phyloP scores from a whole-genome alignment of 2,888 invertebrate species.

The Bombylius discolor region DNA sequence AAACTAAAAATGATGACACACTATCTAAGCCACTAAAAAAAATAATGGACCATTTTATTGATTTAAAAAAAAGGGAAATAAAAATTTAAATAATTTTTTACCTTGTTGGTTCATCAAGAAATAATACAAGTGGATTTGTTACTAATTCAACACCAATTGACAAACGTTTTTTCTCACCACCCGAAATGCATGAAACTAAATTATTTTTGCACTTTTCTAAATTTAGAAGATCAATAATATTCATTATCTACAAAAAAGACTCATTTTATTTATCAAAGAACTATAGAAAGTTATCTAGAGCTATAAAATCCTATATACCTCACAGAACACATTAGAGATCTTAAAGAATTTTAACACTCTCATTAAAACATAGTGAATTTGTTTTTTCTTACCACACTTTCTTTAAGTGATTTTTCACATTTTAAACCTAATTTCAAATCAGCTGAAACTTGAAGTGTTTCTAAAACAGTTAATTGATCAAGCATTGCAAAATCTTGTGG shows the following conservation, averaged over 20 bases:
- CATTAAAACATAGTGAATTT: neutral
- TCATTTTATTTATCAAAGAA: too few species aligned
- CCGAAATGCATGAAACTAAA: slow-evolving; percentile 58
- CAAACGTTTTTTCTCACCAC: slow-evolving; percentile 79
- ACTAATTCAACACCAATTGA: slow-evolving; percentile 82
- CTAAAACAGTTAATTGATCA: slow-evolving; percentile 66
- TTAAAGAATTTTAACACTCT: neutral
- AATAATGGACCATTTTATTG: neutral
- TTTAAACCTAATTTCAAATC: slow-evolving; percentile 64
- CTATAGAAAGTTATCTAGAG: too few species aligned
- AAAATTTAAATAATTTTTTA: slow-evolving; percentile 25
- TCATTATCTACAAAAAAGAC: slow-evolving; percentile 21
- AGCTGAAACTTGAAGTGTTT: slow-evolving; percentile 70
- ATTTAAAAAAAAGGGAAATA: too few species aligned
- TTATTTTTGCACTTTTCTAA: slow-evolving; percentile 52
- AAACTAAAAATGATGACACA: slow-evolving; percentile 66
- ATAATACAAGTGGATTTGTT: slow-evolving; percentile 84
- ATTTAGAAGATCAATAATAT: slow-evolving; percentile 62
- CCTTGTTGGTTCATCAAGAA: slow-evolving; percentile 91
- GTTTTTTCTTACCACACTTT: slow-evolving; percentile 45
- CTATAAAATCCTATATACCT: neutral
- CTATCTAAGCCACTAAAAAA: slow-evolving; percentile 58
- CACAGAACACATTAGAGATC: neutral
- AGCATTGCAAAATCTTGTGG: slow-evolving; percentile 75
- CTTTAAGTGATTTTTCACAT: slow-evolving; percentile 47